Evolutionary conservation across 1,140 invertebrate genomes (phyloP), one percentile per base, ranked within the genome.

Genomic region (Leptonema lineaticorne): DNA sequence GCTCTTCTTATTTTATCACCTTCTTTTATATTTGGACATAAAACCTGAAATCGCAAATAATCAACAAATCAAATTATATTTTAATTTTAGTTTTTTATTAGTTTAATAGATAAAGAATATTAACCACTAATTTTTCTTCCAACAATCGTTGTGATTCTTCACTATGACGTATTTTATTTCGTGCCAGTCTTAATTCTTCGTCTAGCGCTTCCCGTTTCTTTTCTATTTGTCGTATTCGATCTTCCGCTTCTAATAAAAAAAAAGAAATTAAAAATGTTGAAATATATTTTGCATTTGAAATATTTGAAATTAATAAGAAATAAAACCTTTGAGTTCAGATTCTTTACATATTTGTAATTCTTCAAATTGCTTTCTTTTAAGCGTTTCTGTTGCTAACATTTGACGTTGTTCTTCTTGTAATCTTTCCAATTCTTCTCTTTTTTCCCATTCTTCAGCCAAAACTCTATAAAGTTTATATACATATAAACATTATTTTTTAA

Each of bases 371-470:
- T 85, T 84, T 63, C 90, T 80, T 79, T 92, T 92, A 64, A 86
- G 77, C 72, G 88, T 85, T 77, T 92, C 91, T 73, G 88, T 84
- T 76, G 90, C 87, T 56, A 93, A 76, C 73, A 92, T 80, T 73
- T 85, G 76, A 63, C 85, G 84, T 75, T 93, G 91, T 76, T 93
- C 89, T 74, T 87, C 85, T 77, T 92, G 90, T 11, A 93, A 76
- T 63, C 83, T 82, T 79, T 93, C 92, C 46, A 93, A 76, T 76
- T 92, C 89, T 76, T 92, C 90, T 71, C 91, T 75, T 75, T 88
- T 90, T 74, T 91, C 89, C 90, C 90, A 92, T 82, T 93, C 92
- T 80, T 94, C 92, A 37, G 88, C 84, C 59, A 94, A 79, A 45
- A 94, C 87, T 74, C 89, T 87, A 68, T n/a, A n/a, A n/a, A n/a